phyloP scores from a whole-genome alignment of 2,113 vertebrate species.

The Pachypanchax playfairii region DNA sequence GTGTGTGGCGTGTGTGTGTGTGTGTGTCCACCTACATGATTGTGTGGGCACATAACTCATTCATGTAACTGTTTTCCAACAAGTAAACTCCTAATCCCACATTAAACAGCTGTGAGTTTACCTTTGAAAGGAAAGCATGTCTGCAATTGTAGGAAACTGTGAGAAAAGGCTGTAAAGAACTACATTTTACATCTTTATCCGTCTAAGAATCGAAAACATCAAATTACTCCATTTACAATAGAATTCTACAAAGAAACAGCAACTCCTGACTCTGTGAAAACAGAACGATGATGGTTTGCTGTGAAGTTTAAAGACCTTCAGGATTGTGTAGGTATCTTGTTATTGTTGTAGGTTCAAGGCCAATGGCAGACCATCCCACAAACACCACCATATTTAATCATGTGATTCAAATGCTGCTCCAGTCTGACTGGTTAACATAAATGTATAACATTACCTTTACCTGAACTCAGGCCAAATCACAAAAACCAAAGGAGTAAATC shows the following conservation, averaged over 20 bases:
- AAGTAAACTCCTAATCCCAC: slow-evolving; percentile 13
- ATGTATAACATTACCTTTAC: slow-evolving; percentile 3
- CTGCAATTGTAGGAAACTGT: background rate
- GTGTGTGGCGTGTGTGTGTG: slow-evolving; percentile 19
- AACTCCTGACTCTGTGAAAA: background rate
- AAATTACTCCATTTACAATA: background rate
- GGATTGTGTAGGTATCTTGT: background rate
- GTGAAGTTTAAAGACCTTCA: background rate
- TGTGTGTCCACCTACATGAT: slow-evolving; percentile 41
- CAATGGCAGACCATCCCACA: slow-evolving; percentile 11
- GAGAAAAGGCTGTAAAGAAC: background rate
- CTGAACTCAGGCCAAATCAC: background rate
- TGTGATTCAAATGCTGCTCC: background rate
- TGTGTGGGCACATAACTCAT: slow-evolving; percentile 48
- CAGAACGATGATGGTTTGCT: background rate
- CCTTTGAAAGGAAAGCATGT: background rate
- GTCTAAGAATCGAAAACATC: background rate
- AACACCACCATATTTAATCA: slow-evolving; percentile 13
- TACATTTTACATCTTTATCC: background rate
- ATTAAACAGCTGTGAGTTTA: slow-evolving; percentile 14
- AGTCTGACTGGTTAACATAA: background rate
- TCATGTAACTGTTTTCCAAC: slow-evolving; percentile 41
- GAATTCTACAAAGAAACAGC: background rate
- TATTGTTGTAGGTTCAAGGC: background rate
- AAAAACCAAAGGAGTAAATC: background rate